Base-by-base conservation (phyloP, 2,797 vertebrate genomes). In the Enteromius viviparus region DNA sequence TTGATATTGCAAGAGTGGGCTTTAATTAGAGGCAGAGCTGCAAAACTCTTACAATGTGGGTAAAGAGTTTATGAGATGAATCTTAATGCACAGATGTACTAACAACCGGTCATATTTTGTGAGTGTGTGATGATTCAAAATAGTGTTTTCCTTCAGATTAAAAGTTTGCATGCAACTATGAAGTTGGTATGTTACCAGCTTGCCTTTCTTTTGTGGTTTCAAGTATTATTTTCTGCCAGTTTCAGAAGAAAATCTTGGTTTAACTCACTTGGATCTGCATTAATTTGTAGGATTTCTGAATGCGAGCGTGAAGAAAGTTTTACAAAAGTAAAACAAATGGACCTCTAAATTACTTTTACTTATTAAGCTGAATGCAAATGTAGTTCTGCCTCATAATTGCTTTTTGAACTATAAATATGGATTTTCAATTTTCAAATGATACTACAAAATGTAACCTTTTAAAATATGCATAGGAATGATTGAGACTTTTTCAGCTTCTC, bases 1-100 rank as follows among this genome's bases (percentile, higher is more conserved):
- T 87, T 7, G 70, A 72, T 70, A 65, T 76, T 75, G 55, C 80
- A 85, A 11, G 6, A 53, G 66, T 32, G 45, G 19, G 11, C n/a
- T 72, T 81, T 81, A 81, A 72, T 42, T 66, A 21, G 26, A 81
- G 21, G 2, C 23, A 29, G 55, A 64, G 37, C 23, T 47, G 40
- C 37, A 45, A 51, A 74, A 64, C 45, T 47, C 15, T 65, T 26
- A 26, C 80, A 74, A 42, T 55, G 34, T 37, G 32, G 8, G 2
- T 11, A 11, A 49, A 47, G 21, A 34, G 23, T 70, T 71, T 47
- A 71, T 32, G 66, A 71, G 65, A 14, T 12, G 6, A n/a, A 11
- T 58, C 15, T 45, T 21, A 45, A 62, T 23, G 8, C 19, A 37
- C 26, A 37, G 9, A 42, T 45, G 64, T 49, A 72, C 29, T 19